phyloP scores from a whole-genome alignment of 2,797 vertebrate species.

The Cyclura pinguis region DNA sequence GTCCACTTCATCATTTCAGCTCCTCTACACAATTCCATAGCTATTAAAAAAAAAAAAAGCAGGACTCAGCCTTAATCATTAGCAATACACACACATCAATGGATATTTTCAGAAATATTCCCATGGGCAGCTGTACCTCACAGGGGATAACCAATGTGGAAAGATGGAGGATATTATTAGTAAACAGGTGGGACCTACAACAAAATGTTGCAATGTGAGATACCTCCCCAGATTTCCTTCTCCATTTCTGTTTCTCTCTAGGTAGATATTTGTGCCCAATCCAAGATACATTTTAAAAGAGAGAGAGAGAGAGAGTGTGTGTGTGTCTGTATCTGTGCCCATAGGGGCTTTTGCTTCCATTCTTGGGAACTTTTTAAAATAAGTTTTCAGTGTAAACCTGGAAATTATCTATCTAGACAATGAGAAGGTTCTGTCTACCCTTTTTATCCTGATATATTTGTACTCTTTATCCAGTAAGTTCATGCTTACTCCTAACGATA shows the following conservation, averaged over 20 bases:
- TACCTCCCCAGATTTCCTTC: background rate
- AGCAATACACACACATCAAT: background rate
- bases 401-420: background rate
- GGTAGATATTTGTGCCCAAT: background rate
- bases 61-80: background rate
- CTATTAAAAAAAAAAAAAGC: background rate
- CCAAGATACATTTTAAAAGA: background rate
- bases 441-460: background rate
- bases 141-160: slow-evolving; percentile 64
- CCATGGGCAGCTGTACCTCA: slow-evolving; percentile 20
- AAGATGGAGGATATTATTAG: slow-evolving; percentile 14
- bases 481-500: background rate
- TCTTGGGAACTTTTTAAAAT: background rate
- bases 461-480: background rate
- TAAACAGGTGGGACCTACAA: background rate
- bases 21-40: background rate
- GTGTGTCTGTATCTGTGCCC: background rate
- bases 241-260: background rate
- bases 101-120: background rate
- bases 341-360: background rate
- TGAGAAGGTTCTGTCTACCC: background rate
- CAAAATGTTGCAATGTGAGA: background rate
- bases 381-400: background rate
- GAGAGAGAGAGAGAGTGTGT: no score
- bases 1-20: background rate